These are phyloP conservation scores for Cryptotermes secundus DNA, from an alignment of 1,140 invertebrate species.

Conservation along the genomic window DNA sequence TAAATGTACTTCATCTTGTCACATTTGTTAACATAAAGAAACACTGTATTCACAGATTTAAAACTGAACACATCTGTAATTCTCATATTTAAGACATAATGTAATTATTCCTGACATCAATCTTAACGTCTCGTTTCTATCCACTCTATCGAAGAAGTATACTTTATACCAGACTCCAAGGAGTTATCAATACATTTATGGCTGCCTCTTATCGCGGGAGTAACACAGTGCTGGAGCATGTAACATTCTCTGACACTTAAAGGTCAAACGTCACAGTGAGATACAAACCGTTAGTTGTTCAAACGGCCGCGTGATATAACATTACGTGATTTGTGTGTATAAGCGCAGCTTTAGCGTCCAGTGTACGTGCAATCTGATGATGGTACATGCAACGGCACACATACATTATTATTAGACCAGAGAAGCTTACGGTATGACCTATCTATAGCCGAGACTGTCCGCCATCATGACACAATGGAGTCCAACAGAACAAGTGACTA, in stretches of 20 bases:
- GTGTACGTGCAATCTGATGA: neutral
- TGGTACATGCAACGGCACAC: neutral
- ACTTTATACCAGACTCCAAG: neutral
- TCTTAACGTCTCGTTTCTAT: neutral
- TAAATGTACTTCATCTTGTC: neutral
- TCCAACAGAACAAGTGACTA: neutral
- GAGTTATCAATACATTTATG: neutral
- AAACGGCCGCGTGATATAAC: too few relatives aligned
- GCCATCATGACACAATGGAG: neutral
- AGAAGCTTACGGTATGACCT: neutral
- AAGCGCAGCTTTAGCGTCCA: neutral
- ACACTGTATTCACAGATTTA: neutral
- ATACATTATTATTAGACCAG: constrained; percentile 5
- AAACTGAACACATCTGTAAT: neutral
- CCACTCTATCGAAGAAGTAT: neutral
- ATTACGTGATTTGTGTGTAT: neutral
- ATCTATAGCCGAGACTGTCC: neutral
- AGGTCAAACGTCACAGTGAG: neutral
- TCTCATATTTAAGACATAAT: neutral
- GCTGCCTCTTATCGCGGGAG: neutral
- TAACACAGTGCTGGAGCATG: neutral
- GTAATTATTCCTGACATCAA: neutral
- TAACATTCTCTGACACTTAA: neutral
- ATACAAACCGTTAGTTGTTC: neutral
- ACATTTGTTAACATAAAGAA: neutral